Percentiles rank a stretch among this genome's conserved stretches.
These are phyloP conservation scores for Amphiduros pacificus DNA, from an alignment of 2,888 invertebrate genomes.

Conservation along the genomic window DNA sequence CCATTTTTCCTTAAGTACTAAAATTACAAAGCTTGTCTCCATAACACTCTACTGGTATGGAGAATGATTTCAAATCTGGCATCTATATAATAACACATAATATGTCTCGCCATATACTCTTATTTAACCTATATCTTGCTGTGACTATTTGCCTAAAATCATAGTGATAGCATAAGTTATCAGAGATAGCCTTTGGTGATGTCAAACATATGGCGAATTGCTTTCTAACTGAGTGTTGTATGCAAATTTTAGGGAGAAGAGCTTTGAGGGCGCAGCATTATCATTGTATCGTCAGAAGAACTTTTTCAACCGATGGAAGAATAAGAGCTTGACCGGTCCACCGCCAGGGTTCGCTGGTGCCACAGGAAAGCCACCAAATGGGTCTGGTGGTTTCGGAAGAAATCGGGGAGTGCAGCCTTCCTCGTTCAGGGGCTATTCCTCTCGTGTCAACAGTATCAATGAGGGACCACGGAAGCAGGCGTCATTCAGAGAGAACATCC, in stretches of 20 bases:
- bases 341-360: no score
- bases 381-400: background rate
- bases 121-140: no score
- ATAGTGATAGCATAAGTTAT: no score
- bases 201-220: no score
- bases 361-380: conserved; percentile 3
- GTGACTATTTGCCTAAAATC: no score
- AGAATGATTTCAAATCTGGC: no score
- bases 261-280: conserved; percentile 30
- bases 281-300: conserved; percentile 31
- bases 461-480: conserved; percentile 1
- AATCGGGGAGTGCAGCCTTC: conserved; percentile 2
- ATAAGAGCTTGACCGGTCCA: conserved; percentile 23
- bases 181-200: no score
- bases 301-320: conserved; percentile 31
- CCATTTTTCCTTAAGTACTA: no score
- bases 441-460: background rate
- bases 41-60: no score
- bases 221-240: background rate
- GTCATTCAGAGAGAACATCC: conserved; percentile 11
- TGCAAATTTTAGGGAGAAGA: conserved; percentile 21
- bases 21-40: no score
- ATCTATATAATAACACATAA: no score
- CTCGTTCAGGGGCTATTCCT: conserved; percentile 1
- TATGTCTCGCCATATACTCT: no score